A percentile compares a stretch with the other conserved stretches of the same genome.
These are phyloP conservation scores for Balaeniceps rex DNA, from an alignment of 2,113 vertebrate species.

Conservation along the genomic window DNA sequence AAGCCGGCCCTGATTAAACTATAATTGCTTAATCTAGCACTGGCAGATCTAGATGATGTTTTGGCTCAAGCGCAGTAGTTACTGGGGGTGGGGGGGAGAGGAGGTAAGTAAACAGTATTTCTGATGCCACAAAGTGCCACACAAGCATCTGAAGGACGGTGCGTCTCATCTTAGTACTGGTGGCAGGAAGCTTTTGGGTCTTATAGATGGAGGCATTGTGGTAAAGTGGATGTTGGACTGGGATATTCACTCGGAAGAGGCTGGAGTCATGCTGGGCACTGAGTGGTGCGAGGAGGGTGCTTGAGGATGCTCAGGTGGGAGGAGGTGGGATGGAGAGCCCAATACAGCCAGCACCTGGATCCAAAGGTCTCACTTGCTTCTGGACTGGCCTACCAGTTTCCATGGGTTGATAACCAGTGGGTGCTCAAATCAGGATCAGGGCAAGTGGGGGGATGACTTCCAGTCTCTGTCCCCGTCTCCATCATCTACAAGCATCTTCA, in stretches of 20 bases:
- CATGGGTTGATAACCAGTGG: not conserved
- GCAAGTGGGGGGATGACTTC: not conserved
- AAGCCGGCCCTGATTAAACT: not conserved
- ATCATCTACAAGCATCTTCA: not conserved
- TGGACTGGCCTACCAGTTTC: not conserved
- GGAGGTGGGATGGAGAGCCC: not conserved
- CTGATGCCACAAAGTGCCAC: not conserved
- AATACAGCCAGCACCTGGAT: not conserved
- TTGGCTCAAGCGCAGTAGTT: not conserved
- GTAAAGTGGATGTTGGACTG: not conserved
- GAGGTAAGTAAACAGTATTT: not conserved
- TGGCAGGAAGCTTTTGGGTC: not conserved
- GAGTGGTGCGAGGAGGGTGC: not conserved
- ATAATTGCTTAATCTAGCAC: not conserved
- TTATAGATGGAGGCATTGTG: not conserved
- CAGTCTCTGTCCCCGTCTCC: not conserved
- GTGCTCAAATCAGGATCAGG: not conserved
- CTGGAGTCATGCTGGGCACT: not conserved
- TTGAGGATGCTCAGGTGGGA: not conserved
- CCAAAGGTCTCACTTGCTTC: not conserved
- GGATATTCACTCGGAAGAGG: not conserved
- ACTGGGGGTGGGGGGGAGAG: not conserved
- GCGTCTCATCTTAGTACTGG: not conserved
- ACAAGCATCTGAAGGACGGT: not conserved
- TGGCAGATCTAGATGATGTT: not conserved